Base-by-base conservation (phyloP, 1,140 invertebrate species). In the Antheraea pernyi region DNA sequence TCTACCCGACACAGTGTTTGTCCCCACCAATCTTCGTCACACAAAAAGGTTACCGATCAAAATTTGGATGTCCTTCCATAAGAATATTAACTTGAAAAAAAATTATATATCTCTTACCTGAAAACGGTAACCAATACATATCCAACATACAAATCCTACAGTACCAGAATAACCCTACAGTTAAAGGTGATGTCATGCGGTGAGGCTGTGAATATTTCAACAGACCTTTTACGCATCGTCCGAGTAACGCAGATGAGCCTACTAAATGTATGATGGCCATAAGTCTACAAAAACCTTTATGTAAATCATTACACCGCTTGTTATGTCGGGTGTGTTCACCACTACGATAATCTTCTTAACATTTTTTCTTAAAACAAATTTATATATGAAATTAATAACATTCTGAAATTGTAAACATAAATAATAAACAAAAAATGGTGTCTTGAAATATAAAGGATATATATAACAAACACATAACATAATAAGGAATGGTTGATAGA, bases 151-250 rank as follows among this genome's bases (percentile, higher is more conserved):
- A 30, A 30, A 1, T 30, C 22, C 22, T 4, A 30, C 22, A 30
- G 22, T 30, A 30, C 4, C 1, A 30, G 22, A 30, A 30, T 30
- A 30, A 30, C 46, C 6, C 46, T 53, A 16, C 16, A 53, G 46
- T 16, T 13, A 53, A 53, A 53, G 46, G 46, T 63, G 61, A 63
- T 36, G 61, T 30, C 19, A n/a, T 22, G 30, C 36, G 16, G 36
- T 63, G 30, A 63, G n/a, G 16, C 22, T 7, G 30, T 63, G 61
- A 63, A 63, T 63, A 63, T 63, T 63, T 63, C 61, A 63, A 37
- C 37, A 10, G 30, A 37, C 61, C 37, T 36, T 63, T 63, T 63
- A 63, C 61, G 61, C 19, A 63, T 36, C 61, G 13, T 63, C 61
- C 61, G 19, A 13, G 46, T 53, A 53, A 53, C 46, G 16, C 46